A percentile compares a stretch with the other conserved stretches of the same genome.
These are phyloP conservation scores for Ectemnius continuus DNA, from an alignment of 2,888 invertebrate species.

Conservation along the genomic window DNA sequence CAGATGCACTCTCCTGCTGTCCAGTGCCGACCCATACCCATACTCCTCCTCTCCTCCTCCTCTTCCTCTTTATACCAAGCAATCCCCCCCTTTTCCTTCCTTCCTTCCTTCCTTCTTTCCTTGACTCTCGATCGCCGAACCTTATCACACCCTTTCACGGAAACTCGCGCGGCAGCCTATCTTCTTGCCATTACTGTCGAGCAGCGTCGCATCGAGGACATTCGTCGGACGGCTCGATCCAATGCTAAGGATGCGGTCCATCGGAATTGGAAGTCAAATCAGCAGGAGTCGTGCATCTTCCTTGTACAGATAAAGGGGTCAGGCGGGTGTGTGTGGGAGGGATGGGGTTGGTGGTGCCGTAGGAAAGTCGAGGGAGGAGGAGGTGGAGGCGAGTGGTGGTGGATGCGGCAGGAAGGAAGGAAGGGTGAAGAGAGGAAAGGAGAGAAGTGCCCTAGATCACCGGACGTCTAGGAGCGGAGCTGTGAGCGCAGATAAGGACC, in stretches of 20 bases:
- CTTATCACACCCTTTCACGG: constrained; percentile 1
- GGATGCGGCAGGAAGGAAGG: constrained; percentile 34
- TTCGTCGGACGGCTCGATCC: not conserved
- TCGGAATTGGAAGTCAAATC: too few species aligned
- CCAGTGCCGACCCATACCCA: constrained; percentile 58
- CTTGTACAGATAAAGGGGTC: not conserved
- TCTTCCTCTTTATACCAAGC: too few species aligned
- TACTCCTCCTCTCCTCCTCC: too few species aligned
- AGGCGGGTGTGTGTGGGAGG: constrained; percentile 5
- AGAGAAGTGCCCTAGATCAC: constrained; percentile 77
- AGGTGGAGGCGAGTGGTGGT: constrained; percentile 28
- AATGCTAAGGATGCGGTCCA: not conserved
- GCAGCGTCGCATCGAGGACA: not conserved
- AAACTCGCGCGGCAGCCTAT: not conserved
- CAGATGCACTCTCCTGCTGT: constrained; percentile 69
- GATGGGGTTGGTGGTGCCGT: constrained; percentile 30
- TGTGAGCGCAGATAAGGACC: constrained; percentile 78
- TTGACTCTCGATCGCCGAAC: not conserved
- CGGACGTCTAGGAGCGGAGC: constrained; percentile 77
- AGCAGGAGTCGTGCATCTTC: too few species aligned
- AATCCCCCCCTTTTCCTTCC: constrained; percentile 71
- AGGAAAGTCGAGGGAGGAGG: constrained; percentile 60
- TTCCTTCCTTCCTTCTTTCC: not conserved
- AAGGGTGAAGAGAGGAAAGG: constrained; percentile 30
- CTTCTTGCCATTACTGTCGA: not conserved